A percentile compares a stretch with the other conserved stretches of the same genome.
Conservation (phyloP, 2,888 invertebrate genomes). For the Tenthredo distinguenda region DNA sequence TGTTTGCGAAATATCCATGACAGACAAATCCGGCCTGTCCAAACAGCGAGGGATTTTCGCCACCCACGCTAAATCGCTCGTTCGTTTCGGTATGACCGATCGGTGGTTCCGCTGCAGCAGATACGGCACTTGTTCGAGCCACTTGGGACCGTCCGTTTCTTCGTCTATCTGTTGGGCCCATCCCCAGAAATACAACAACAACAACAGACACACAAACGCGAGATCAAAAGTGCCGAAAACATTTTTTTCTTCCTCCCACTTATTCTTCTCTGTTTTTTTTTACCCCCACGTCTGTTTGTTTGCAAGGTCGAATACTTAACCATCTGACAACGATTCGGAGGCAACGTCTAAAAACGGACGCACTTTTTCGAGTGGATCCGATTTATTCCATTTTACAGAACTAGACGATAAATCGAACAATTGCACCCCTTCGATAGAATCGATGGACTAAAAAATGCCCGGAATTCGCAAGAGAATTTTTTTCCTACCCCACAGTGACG, state of each 20-base stretch:
- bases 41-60: conserved; percentile 41
- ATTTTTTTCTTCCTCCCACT: not conserved
- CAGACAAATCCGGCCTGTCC: conserved; percentile 51
- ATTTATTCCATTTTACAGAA: not conserved
- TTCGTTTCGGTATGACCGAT: conserved; percentile 49
- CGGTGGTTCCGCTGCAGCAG: conserved; percentile 2
- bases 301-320: conserved; percentile 47
- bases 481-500: not conserved
- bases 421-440: not conserved
- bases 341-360: conserved; percentile 13
- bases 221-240: conserved; percentile 51
- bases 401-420: not conserved
- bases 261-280: not conserved
- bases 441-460: not conserved
- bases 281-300: conserved; percentile 26
- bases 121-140: conserved; percentile 48
- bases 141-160: conserved; percentile 44
- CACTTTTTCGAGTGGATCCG: not conserved
- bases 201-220: not conserved
- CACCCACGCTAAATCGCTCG: conserved; percentile 46
- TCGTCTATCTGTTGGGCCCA: conserved; percentile 46
- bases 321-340: conserved; percentile 1
- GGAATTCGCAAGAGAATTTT: conserved; percentile 6
- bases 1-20: conserved; percentile 52
- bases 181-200: conserved; percentile 41